Evolutionary conservation across 2,113 vertebrate species (phyloP), one percentile per base, ranked within the genome.

Genomic region (Burhinus bistriatus): DNA sequence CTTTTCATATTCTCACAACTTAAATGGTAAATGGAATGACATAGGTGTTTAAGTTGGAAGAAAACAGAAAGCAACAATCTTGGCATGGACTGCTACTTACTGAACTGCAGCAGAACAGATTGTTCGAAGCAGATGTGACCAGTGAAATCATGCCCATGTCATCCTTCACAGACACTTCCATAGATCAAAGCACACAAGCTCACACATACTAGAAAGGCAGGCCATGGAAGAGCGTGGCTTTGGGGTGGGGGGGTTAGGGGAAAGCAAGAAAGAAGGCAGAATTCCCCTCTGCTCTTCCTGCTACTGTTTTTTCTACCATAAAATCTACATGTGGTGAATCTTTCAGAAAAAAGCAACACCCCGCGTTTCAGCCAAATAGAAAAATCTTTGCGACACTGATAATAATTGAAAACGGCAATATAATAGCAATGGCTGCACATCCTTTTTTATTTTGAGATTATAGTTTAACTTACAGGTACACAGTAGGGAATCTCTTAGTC

Each of bases 71-170:
- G 40, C 11, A 88, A 42, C 19, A 26, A 5, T 26, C 45, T 68
- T 3, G 0, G 25, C 38, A 25, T 0, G 1, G 3, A 20, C 32
- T 70, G 45, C 81, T 71, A 9, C 36, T 89, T 71, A 38, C 15
- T 66, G 72, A 86, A 54, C 34, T 4, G 3, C 23, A 5, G 1
- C 76, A 73, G 82, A 70, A 92, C 3, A 80, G 72, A 78, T 75
- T 4, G 4, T 87, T 58, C 25, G 23, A 36, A 95, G 62, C n/a
- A 84, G 65, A 52, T 75, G 69, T 36, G 52, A 78, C 20, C 44
- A 32, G 73, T 2, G 49, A 76, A 79, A 79, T 7, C 22, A 34
- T 0, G 0, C 15, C 72, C 51, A 5, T 17, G 9, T 23, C 61
- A 49, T 15, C 52, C 44, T 89, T 83, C 44, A 57, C n/a, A 20